Percentiles rank a stretch among this genome's conserved stretches.
Evolutionary conservation across 2,888 invertebrate genomes (phyloP).

Genomic region (Drosophila melanocephala): DNA sequence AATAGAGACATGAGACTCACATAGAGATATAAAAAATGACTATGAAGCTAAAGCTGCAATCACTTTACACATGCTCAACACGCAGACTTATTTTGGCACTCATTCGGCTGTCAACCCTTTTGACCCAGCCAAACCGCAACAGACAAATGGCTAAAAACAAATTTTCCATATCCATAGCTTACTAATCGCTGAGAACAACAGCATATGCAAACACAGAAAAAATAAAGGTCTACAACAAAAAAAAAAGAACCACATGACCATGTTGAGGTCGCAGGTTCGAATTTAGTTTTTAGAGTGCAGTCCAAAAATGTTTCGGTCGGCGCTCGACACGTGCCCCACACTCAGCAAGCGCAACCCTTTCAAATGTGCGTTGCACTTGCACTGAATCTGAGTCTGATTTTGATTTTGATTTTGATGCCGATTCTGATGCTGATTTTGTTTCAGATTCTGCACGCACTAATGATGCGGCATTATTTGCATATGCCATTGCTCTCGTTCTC

Average conservation of each 20-base stretch:
- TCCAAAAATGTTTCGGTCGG: constrained; percentile 27
- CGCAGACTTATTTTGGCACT: constrained; percentile 15
- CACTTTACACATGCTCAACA: neutral
- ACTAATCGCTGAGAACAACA: constrained; percentile 62
- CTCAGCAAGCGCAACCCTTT: constrained; percentile 63
- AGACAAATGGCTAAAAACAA: constrained; percentile 47
- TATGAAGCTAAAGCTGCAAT: neutral
- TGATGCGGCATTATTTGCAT: constrained; percentile 80
- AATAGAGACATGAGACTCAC: neutral
- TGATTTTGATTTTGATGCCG: constrained; percentile 19
- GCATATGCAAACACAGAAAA: constrained; percentile 60
- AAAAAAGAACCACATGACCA: constrained; percentile 22
- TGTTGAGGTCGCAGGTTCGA: constrained; percentile 40
- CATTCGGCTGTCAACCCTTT: constrained; percentile 50
- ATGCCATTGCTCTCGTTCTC: constrained; percentile 45
- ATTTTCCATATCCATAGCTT: constrained; percentile 39
- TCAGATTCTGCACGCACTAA: constrained; percentile 61
- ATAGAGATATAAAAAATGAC: neutral
- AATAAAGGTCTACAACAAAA: neutral
- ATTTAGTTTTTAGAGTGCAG: constrained; percentile 22
- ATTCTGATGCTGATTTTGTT: constrained; percentile 9
- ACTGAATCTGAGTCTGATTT: constrained; percentile 26
- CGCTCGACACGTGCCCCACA: constrained; percentile 65
- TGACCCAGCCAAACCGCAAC: constrained; percentile 28
- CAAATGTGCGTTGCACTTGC: constrained; percentile 32